phyloP scores from a whole-genome alignment of 2,888 invertebrate species.

The Megastigmus dorsalis region DNA sequence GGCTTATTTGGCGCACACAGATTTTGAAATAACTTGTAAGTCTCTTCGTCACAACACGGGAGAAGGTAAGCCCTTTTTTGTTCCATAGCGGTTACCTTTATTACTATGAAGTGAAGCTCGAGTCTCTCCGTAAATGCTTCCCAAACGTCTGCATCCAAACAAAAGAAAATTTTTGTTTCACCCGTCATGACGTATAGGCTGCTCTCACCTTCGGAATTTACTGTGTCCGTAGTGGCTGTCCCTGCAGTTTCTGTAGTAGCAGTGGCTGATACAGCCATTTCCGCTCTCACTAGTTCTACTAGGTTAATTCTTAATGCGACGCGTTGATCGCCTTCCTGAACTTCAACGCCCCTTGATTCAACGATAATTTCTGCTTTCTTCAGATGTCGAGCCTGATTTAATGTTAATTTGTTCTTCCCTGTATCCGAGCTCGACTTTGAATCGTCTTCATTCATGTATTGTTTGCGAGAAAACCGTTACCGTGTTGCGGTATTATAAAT shows the following conservation, averaged over 20 bases:
- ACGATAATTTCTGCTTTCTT: too few relatives aligned
- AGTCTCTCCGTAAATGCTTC: conserved; percentile 48
- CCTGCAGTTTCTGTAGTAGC: not conserved
- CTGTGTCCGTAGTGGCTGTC: not conserved
- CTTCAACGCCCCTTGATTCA: not conserved
- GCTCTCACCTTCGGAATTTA: not conserved
- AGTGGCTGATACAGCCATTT: not conserved
- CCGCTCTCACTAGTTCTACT: not conserved
- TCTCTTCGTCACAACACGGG: not conserved
- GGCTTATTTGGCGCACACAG: not conserved
- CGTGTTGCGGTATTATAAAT: too few relatives aligned
- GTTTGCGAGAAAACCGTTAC: too few relatives aligned
- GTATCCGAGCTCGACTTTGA: too few relatives aligned
- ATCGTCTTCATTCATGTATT: too few relatives aligned
- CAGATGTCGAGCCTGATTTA: too few relatives aligned
- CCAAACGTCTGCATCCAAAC: conserved; percentile 38
- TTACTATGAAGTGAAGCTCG: conserved; percentile 19
- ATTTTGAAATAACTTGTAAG: not conserved
- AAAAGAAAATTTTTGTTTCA: conserved; percentile 7
- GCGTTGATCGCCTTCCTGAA: not conserved
- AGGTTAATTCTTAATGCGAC: not conserved
- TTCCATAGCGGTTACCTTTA: conserved; percentile 30
- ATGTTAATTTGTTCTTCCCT: too few relatives aligned
- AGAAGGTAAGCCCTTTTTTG: conserved; percentile 21
- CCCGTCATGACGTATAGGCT: not conserved